These are phyloP conservation scores for Danaus melanippus DNA, from an alignment of 1,140 invertebrate genomes.

Conservation along the genomic window DNA sequence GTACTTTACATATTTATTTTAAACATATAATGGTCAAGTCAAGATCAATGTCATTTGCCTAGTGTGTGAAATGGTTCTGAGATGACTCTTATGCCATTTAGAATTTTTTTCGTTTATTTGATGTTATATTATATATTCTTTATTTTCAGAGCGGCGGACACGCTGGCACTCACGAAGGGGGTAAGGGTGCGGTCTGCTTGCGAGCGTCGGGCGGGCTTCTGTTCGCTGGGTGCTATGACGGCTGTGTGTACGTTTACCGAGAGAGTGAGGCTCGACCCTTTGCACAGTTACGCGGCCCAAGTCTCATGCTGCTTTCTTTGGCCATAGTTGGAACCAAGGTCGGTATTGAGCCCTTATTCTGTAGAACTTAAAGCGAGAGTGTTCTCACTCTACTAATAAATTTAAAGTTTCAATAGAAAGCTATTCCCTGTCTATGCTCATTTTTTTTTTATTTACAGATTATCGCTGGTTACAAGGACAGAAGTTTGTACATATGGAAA, in stretches of 20 bases:
- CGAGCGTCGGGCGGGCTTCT: conserved; percentile 73
- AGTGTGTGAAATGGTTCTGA: too few species aligned
- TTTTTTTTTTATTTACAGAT: conserved; percentile 68
- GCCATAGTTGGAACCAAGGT: conserved; percentile 76
- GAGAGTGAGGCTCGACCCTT: conserved; percentile 64
- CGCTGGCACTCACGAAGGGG: conserved; percentile 72
- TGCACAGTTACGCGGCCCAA: conserved; percentile 75
- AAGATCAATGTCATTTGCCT: too few species aligned
- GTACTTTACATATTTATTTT: too few species aligned
- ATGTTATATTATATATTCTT: conserved; percentile 2
- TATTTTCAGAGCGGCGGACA: conserved; percentile 72
- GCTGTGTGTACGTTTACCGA: conserved; percentile 79
- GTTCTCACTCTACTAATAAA: not conserved
- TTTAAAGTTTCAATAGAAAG: too few species aligned
- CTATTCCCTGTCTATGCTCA: not conserved
- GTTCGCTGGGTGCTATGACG: conserved; percentile 80
- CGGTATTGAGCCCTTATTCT: conserved; percentile 4
- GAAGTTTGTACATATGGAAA: conserved; percentile 74
- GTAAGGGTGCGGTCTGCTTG: conserved; percentile 79
- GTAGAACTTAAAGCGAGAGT: not conserved
- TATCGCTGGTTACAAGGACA: conserved; percentile 77
- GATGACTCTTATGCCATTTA: too few species aligned
- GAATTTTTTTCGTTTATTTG: not conserved
- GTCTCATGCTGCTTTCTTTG: conserved; percentile 77
- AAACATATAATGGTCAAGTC: too few species aligned